A percentile compares a stretch with the other conserved stretches of the same genome.
These are phyloP conservation scores for Cephus pulcher DNA, from an alignment of 2,888 invertebrate species.

Conservation along the genomic window DNA sequence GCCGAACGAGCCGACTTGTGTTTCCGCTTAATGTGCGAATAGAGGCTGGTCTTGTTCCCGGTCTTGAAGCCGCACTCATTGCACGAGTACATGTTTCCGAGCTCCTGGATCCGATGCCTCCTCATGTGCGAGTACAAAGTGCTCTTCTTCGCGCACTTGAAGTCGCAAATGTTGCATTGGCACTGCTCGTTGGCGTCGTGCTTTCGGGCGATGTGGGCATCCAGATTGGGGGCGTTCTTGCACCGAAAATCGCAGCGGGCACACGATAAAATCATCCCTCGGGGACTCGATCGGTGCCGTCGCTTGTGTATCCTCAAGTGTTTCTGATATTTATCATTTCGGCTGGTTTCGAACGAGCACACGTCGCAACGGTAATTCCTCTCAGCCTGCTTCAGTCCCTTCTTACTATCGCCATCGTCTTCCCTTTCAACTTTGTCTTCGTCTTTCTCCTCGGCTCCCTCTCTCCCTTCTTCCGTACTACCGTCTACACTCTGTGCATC, in stretches of 20 bases:
- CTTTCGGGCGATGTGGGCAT: constrained; percentile 33
- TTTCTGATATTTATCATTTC: constrained; percentile 14
- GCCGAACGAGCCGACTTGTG: constrained; percentile 38
- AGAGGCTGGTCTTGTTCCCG: constrained; percentile 51
- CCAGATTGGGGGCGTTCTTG: constrained; percentile 25
- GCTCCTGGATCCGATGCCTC: constrained; percentile 39
- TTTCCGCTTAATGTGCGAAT: constrained; percentile 58
- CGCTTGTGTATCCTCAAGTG: constrained; percentile 10
- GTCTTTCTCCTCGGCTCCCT: constrained; percentile 4
- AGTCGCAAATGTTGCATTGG: constrained; percentile 53
- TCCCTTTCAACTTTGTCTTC: neutral
- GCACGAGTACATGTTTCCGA: constrained; percentile 45
- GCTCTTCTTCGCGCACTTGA: constrained; percentile 51
- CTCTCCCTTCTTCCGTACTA: constrained; percentile 4
- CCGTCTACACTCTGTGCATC: neutral
- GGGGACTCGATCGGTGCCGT: neutral
- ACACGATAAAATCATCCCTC: constrained; percentile 23
- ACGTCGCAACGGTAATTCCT: constrained; percentile 9
- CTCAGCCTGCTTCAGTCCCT: neutral
- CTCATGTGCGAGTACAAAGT: constrained; percentile 56
- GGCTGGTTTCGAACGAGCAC: constrained; percentile 6
- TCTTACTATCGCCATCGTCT: neutral
- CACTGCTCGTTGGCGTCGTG: constrained; percentile 33
- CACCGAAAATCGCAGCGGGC: constrained; percentile 38
- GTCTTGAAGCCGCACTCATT: constrained; percentile 58